Evolutionary conservation across 2,888 invertebrate species (phyloP).

Genomic region (Cheilosia impressa): DNA sequence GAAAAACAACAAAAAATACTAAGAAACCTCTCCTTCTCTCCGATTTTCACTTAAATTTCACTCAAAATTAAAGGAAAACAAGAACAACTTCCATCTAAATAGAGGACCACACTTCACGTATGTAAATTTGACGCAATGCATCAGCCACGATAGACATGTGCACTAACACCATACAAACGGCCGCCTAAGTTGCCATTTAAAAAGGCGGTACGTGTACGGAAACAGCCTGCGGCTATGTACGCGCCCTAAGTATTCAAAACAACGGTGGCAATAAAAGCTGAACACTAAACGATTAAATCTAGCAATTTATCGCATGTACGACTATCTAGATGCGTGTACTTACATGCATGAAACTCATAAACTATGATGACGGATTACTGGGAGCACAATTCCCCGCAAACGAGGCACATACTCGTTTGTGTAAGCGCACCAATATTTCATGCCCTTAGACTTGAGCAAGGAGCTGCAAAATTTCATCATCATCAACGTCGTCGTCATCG

Average conservation of each 20-base stretch:
- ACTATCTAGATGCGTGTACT: constrained; percentile 8
- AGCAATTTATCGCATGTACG: constrained; percentile 21
- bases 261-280: constrained; percentile 55
- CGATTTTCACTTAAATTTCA: too few relatives aligned
- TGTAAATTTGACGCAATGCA: too few relatives aligned
- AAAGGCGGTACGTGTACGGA: not conserved
- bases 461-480: constrained; percentile 62
- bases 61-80: too few relatives aligned
- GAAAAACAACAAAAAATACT: too few relatives aligned
- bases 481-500: constrained; percentile 14
- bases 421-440: constrained; percentile 39
- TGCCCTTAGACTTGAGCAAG: constrained; percentile 38
- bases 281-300: constrained; percentile 63
- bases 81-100: too few relatives aligned
- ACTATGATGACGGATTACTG: constrained; percentile 55
- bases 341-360: constrained; percentile 45
- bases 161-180: too few relatives aligned
- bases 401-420: not conserved
- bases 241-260: constrained; percentile 16
- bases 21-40: too few relatives aligned
- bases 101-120: too few relatives aligned
- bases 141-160: too few relatives aligned
- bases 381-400: constrained; percentile 33
- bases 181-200: too few relatives aligned
- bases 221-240: constrained; percentile 5